Base-by-base conservation (phyloP, 2,113 vertebrate species). In the Baryphthengus martii region DNA sequence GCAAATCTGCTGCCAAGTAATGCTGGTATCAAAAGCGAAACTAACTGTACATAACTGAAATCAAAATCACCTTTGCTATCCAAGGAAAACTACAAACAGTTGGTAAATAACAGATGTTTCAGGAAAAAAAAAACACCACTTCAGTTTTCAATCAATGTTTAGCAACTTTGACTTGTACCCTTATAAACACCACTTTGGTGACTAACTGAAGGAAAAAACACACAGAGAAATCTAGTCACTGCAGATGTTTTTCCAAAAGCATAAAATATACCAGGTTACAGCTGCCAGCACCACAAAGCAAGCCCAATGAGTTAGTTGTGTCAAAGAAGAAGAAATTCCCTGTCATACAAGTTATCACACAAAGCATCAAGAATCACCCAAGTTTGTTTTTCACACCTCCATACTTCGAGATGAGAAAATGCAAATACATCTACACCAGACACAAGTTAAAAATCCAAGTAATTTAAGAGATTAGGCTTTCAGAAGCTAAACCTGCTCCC, bases 271-370 rank as follows among this genome's bases (percentile, higher is more conserved):
- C 3, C 10, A 72, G 19, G 18, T 31, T 68, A 56, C 17, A 77
- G 28, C 21, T 23, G 58, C 25, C 0, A 0, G 44, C 21, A 55
- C 19, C 55, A 53, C 28, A 81, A 59, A 53, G 4, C 23, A 67
- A 67, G 20, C 3, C 25, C 20, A 25, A 19, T 0, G 0, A 78
- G 11, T 4, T 29, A 19, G 31, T 11, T 77, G 17, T 9, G 63
- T 5, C 25, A 66, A 78, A 42, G 52, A 29, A 84, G 79, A 56
- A 79, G 21, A 44, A 90, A 70, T 10, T 13, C 13, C 35, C 63
- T 10, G 3, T 14, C 63, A 83, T 12, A 35, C 3, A 39, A 88
- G 24, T 67, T 33, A 65, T 9, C 35, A n/a, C 42, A 66, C 40
- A 66, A 53, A 90, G 63, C 6, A 2, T 17, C 49, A 65, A 62